A percentile compares a stretch with the other conserved stretches of the same genome.
Conservation (phyloP, 2,113 vertebrate genomes). For the Passer domesticus region DNA sequence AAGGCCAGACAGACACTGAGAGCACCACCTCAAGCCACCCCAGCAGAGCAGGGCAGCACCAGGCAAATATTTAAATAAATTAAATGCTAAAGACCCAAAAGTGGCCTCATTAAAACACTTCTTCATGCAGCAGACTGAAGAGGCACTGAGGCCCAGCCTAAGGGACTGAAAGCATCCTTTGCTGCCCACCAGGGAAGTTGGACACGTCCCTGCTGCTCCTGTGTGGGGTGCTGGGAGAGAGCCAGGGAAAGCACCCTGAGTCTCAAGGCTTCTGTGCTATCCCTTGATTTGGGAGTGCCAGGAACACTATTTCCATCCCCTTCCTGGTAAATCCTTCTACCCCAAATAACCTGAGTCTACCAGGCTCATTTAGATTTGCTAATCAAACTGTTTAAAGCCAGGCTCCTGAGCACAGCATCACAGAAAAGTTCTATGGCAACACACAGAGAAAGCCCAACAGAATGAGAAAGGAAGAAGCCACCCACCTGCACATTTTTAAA, state of each 20-base stretch:
- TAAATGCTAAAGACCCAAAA: neutral
- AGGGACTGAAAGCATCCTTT: fast-evolving
- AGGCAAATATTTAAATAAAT: neutral
- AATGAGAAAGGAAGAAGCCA: neutral
- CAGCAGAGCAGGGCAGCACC: neutral
- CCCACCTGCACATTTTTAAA: neutral
- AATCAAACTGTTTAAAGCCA: neutral
- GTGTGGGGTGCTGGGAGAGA: neutral
- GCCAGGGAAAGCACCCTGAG: neutral
- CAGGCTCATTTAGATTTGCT: constrained; percentile 18
- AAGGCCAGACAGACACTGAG: fast-evolving
- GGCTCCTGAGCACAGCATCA: neutral
- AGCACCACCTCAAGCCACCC: neutral
- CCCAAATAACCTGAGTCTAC: constrained; percentile 6
- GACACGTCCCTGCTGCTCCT: fast-evolving
- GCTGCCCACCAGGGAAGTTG: neutral
- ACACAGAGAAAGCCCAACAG: neutral
- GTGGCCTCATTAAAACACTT: neutral
- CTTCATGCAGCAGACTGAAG: neutral
- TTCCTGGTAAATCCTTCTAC: constrained; percentile 26
- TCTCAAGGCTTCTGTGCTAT: neutral
- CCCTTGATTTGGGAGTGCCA: neutral
- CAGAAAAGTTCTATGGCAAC: neutral
- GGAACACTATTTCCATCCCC: neutral
- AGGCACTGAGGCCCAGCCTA: neutral